These are phyloP conservation scores for Sitta carolinensis DNA, from an alignment of 2,797 vertebrate species.

Conservation along the genomic window DNA sequence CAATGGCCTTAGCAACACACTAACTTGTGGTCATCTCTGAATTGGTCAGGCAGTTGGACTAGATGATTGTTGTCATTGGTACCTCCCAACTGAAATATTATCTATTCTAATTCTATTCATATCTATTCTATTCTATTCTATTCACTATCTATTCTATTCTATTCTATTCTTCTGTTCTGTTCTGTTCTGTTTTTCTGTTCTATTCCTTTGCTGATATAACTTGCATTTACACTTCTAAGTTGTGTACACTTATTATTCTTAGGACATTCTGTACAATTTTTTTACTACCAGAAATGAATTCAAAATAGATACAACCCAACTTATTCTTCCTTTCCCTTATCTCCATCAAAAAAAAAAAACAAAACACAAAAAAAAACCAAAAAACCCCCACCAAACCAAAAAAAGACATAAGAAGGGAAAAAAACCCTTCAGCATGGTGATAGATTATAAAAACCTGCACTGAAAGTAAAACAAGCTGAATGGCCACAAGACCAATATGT, in stretches of 20 bases:
- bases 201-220: not conserved
- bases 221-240: slow-evolving; percentile 15
- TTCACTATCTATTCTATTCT: not conserved
- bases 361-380: not conserved
- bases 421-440: not conserved
- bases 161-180: not conserved
- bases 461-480: not conserved
- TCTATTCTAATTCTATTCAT: not conserved
- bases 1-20: fast-evolving
- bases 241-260: slow-evolving; percentile 27
- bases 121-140: not conserved
- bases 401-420: not conserved
- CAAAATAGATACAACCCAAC: not conserved
- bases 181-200: not conserved
- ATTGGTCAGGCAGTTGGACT: not conserved
- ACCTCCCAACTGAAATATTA: not conserved
- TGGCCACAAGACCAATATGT: not conserved
- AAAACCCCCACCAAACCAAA: no score
- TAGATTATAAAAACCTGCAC: not conserved
- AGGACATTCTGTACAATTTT: slow-evolving; percentile 39
- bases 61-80: not conserved
- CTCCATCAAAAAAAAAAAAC: no score
- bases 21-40: not conserved
- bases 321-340: not conserved
- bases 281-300: not conserved